Percentiles rank a stretch among this genome's conserved stretches.
phyloP scores from a whole-genome alignment of 1,140 invertebrate genomes.

The Lycorma delicatula region DNA sequence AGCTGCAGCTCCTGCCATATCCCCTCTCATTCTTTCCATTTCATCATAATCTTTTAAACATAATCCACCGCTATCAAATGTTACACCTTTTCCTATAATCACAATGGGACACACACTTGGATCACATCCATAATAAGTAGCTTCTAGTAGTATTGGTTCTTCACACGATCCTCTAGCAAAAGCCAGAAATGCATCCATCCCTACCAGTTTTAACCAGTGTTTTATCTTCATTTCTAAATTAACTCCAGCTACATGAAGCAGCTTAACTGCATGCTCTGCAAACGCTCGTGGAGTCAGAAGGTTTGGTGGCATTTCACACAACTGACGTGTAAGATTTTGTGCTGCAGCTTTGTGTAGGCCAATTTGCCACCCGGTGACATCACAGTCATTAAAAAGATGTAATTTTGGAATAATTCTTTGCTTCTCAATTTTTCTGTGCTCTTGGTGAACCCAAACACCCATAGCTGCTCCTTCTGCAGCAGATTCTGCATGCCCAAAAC shows the following conservation, averaged over 20 bases:
- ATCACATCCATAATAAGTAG: constrained; percentile 42
- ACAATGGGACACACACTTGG: constrained; percentile 38
- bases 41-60: constrained; percentile 47
- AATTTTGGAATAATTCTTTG: constrained; percentile 32
- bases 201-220: constrained; percentile 48
- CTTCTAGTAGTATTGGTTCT: constrained; percentile 52
- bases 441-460: constrained; percentile 42
- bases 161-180: constrained; percentile 51
- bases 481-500: constrained; percentile 44
- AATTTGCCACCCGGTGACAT: constrained; percentile 44
- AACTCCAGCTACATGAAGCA: constrained; percentile 39
- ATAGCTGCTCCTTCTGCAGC: constrained; percentile 44
- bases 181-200: constrained; percentile 54
- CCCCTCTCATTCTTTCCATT: constrained; percentile 54
- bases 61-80: constrained; percentile 59
- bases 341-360: constrained; percentile 48
- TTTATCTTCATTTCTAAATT: constrained; percentile 44
- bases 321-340: constrained; percentile 50
- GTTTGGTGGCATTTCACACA: constrained; percentile 58
- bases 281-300: constrained; percentile 52
- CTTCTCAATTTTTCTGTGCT: constrained; percentile 39
- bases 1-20: constrained; percentile 59
- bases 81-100: constrained; percentile 49
- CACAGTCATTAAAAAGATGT: constrained; percentile 31
- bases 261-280: constrained; percentile 42